Evolutionary conservation across 1,140 invertebrate species (phyloP).

Genomic region (Trichonephila clavipes): DNA sequence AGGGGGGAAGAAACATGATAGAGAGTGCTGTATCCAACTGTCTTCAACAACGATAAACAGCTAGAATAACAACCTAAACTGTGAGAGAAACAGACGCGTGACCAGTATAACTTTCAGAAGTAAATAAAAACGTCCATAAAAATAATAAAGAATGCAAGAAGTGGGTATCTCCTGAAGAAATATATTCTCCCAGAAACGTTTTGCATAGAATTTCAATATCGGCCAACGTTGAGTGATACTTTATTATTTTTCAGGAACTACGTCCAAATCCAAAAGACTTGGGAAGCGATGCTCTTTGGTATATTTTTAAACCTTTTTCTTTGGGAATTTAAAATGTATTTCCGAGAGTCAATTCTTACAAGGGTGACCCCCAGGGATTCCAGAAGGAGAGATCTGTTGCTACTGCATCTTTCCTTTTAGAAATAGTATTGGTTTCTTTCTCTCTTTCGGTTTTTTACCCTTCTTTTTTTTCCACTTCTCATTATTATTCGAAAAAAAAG

Average conservation of each 20-base stretch:
- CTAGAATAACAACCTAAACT: conserved; percentile 51
- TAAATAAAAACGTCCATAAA: conserved; percentile 49
- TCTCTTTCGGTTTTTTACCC: neutral
- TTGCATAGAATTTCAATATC: conserved; percentile 68
- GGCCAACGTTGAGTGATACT: conserved; percentile 12
- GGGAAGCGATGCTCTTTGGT: conserved; percentile 13
- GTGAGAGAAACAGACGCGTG: conserved; percentile 35
- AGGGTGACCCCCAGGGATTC: neutral
- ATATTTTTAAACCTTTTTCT: conserved; percentile 63
- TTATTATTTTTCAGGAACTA: conserved; percentile 52
- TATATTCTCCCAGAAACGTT: conserved; percentile 53
- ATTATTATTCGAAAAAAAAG: neutral
- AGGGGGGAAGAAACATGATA: neutral
- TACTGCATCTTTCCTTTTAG: neutral
- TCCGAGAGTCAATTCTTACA: conserved; percentile 51
- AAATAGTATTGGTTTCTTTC: conserved; percentile 33
- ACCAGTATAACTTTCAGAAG: conserved; percentile 51
- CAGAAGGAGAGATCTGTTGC: conserved; percentile 22
- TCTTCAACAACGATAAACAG: conserved; percentile 40
- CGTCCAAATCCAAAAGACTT: neutral
- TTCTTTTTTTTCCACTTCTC: neutral
- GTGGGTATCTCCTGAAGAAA: conserved; percentile 1
- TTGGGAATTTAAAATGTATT: conserved; percentile 54
- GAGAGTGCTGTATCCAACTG: neutral
- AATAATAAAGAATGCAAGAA: conserved; percentile 12